Base-by-base conservation (phyloP, 2,888 invertebrate genomes). In the Proisotoma minuta region DNA sequence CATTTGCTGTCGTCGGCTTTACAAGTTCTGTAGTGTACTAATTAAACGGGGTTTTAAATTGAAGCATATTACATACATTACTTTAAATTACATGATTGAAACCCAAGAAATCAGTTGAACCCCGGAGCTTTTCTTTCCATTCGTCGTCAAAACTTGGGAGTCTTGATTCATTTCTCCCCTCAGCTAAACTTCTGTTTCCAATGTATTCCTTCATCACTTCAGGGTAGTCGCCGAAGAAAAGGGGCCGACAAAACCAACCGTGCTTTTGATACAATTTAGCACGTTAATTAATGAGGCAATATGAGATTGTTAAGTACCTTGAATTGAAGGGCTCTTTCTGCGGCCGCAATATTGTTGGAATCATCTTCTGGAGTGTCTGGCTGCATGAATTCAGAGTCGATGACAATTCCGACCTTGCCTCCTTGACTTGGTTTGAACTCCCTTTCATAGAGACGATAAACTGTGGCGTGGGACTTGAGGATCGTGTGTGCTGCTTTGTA, bases 11-110 rank as follows among this genome's bases (percentile, higher is more conserved):
- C n/a, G 52, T 52, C 2, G 65, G 57, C 28, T 56, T 26, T 2
- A 70, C 70, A 8, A 72, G 54, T 20, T 67, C 48, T 1, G 76
- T 71, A 0, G 77, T 75, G 74, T 80, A 80, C 65, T 77, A 76
- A 63, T 80, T 80, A 49, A 79, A n/a, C n/a, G n/a, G n/a, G n/a
- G n/a, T n/a, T n/a, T n/a, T n/a, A n/a, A n/a, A n/a, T n/a, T n/a
- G n/a, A n/a, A n/a, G n/a, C n/a, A n/a, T n/a, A 54, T 10, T 10
- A 34, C 24, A 18, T 53, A 12, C 20, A 28, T 27, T 15, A 20
- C 3, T 29, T 22, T 51, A 27, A 18, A 53, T 27, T 26, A 26
- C 12, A 4, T 53, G 3, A 22, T 20, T 56, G 39, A 3, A n/a
- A n/a, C n/a, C n/a, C n/a, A n/a, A n/a, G n/a, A n/a, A n/a, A n/a